Conservation (phyloP, 2,888 invertebrate species). For the Hemithea aestivaria region DNA sequence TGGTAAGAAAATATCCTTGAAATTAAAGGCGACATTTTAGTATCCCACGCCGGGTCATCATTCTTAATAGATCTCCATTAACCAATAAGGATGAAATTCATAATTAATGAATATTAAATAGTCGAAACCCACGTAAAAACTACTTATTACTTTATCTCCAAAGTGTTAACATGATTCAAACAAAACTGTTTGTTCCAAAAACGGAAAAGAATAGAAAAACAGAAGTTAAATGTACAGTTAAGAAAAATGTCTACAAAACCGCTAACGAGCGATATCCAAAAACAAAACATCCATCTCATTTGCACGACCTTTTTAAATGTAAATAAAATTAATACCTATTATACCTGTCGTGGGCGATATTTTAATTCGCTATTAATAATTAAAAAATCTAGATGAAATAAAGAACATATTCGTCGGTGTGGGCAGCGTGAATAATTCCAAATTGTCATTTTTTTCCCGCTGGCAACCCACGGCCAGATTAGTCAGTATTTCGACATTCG, state of each 20-base stretch:
- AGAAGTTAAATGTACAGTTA: constrained; percentile 45
- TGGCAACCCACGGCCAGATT: constrained; percentile 70
- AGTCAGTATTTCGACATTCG: constrained; percentile 76
- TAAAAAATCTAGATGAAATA: constrained; percentile 65
- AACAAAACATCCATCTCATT: constrained; percentile 18
- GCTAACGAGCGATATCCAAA: constrained; percentile 43
- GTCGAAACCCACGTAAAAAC: too few species aligned
- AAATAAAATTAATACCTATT: constrained; percentile 23
- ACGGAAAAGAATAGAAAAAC: constrained; percentile 31
- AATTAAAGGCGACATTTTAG: too few species aligned
- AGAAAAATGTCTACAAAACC: constrained; percentile 47
- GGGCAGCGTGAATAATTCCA: constrained; percentile 75
- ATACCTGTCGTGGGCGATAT: constrained; percentile 46
- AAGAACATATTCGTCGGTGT: constrained; percentile 60
- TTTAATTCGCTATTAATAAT: constrained; percentile 44
- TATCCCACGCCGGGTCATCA: too few species aligned
- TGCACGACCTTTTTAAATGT: constrained; percentile 27
- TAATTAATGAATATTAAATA: too few species aligned
- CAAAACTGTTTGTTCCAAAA: constrained; percentile 1
- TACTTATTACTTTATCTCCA: not conserved
- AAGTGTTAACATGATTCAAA: not conserved
- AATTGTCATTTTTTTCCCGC: constrained; percentile 73
- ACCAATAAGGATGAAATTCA: too few species aligned
- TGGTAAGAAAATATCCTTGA: too few species aligned
- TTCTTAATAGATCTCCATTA: too few species aligned